These are phyloP conservation scores for Petromus typicus DNA, from an alignment of 2,113 vertebrate species.

Conservation along the genomic window DNA sequence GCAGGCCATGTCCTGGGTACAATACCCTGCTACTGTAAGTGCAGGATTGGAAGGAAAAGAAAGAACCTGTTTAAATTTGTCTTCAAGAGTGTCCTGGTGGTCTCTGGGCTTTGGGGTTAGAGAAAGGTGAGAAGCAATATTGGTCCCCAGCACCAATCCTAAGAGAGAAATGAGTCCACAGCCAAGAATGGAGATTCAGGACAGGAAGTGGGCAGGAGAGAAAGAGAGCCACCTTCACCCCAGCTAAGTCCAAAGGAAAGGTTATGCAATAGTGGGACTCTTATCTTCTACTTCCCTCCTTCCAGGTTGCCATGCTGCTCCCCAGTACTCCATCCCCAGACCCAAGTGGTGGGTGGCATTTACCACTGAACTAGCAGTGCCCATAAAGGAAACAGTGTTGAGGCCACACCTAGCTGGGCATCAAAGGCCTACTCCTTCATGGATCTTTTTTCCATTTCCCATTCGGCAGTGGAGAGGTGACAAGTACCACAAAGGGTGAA, in stretches of 20 bases:
- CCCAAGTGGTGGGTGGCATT: not conserved
- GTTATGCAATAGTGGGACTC: accelerated
- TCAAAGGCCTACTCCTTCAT: slow-evolving; percentile 78
- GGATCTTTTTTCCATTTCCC: slow-evolving; percentile 81
- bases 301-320: not conserved
- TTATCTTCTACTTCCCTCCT: accelerated
- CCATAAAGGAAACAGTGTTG: slow-evolving; percentile 70
- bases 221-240: accelerated
- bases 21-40: accelerated
- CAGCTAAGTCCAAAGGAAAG: not conserved
- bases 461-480: slow-evolving; percentile 80
- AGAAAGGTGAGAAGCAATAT: not conserved
- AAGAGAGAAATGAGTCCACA: not conserved
- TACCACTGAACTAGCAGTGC: not conserved
- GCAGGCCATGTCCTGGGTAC: not conserved
- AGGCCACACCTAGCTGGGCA: slow-evolving; percentile 73
- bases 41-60: not conserved
- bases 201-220: not conserved
- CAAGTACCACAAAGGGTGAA: slow-evolving; percentile 76
- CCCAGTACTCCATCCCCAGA: not conserved
- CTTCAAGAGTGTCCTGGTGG: not conserved
- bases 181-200: accelerated
- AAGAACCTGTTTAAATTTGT: not conserved
- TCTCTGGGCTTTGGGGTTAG: not conserved
- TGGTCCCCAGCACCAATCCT: no score